phyloP scores from a whole-genome alignment of 2,113 vertebrate genomes.

The Gorsachius goisagi region DNA sequence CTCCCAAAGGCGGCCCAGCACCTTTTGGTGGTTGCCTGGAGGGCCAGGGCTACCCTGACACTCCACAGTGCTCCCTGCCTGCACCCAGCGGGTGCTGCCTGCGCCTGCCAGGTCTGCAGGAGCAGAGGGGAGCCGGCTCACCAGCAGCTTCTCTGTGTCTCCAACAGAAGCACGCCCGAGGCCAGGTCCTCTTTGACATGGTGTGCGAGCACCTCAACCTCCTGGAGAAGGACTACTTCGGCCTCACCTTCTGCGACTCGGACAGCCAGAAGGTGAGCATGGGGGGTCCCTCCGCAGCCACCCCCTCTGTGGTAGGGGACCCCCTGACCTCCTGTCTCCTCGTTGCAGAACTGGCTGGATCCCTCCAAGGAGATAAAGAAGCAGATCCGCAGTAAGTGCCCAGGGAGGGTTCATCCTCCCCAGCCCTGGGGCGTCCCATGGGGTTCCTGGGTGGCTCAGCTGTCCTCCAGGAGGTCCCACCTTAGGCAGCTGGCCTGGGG shows the following conservation, averaged over 20 bases:
- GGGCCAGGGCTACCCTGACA: neutral
- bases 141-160: neutral
- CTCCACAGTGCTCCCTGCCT: neutral
- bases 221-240: slow-evolving; percentile 97
- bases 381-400: slow-evolving; percentile 95
- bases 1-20: neutral
- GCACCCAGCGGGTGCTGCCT: neutral
- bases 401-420: neutral
- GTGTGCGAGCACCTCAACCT: slow-evolving; percentile 96
- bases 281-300: neutral
- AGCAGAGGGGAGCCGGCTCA: neutral
- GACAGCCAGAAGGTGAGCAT: slow-evolving; percentile 94
- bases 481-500: neutral
- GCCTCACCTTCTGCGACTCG: slow-evolving; percentile 90
- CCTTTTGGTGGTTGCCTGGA: neutral
- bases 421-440: fast-evolving
- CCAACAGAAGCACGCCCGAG: slow-evolving; percentile 89
- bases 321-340: slow-evolving; percentile 47
- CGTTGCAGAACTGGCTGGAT: slow-evolving; percentile 91
- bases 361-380: slow-evolving; percentile 99
- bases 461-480: neutral
- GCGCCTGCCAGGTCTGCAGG: neutral
- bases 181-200: slow-evolving; percentile 89
- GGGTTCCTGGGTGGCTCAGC: neutral
- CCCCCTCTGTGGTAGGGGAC: neutral